Evolutionary conservation across 2,888 invertebrate genomes (phyloP).

Genomic region (Callinectes sapidus): DNA sequence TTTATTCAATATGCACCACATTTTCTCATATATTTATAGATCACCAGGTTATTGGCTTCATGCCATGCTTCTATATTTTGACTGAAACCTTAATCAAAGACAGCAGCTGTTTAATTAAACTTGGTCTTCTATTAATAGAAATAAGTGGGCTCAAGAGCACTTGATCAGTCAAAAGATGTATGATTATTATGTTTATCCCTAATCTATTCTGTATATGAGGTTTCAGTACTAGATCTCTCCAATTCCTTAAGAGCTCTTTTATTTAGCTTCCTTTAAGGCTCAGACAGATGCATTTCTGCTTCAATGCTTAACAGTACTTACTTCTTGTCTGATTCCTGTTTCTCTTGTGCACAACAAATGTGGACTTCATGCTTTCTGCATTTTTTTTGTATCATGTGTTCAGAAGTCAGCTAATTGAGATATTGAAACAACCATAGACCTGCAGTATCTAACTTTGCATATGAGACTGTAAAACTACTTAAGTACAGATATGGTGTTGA

Average conservation of each 20-base stretch:
- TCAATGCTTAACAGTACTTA: neutral
- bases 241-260: neutral
- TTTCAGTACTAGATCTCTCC: neutral
- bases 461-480: neutral
- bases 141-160: neutral
- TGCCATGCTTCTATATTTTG: neutral
- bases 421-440: neutral
- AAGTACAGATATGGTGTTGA: neutral
- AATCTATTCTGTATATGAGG: neutral
- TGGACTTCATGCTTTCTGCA: neutral
- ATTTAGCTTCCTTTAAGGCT: neutral
- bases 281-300: conserved; percentile 26
- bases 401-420: neutral
- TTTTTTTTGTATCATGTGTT: neutral
- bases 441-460: neutral
- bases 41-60: neutral
- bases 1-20: neutral
- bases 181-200: neutral
- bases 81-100: neutral
- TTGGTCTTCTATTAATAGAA: neutral
- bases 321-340: neutral
- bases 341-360: neutral
- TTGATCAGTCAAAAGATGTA: neutral
- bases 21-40: neutral
- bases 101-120: neutral